A percentile compares a stretch with the other conserved stretches of the same genome.
Evolutionary conservation across 2,797 vertebrate genomes (phyloP).

Genomic region (Margarornis squamiger): DNA sequence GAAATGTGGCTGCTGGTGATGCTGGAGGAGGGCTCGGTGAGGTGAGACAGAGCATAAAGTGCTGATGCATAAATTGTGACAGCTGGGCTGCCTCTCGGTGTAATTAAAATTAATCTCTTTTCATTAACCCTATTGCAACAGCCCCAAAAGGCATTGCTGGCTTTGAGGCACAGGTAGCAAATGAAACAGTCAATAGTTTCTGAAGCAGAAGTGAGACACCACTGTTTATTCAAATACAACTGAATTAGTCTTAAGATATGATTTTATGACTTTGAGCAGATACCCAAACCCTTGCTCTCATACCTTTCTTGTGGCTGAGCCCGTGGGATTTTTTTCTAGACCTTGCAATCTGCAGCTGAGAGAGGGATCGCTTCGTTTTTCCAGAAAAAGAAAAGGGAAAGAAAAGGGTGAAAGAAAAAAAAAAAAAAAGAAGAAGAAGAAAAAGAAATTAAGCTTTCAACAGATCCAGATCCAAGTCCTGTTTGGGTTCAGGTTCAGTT

Average conservation of each 20-base stretch:
- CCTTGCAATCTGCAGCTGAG: neutral
- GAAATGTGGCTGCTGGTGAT: neutral
- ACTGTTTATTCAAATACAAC: neutral
- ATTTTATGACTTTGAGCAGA: neutral
- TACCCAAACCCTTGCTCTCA: neutral
- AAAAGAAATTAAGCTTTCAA: neutral
- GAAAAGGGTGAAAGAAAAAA: neutral
- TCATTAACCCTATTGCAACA: neutral
- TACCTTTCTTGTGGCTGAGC: neutral
- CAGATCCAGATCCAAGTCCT: neutral
- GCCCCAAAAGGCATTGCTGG: neutral
- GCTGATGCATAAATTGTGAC: neutral
- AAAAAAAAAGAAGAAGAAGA: neutral
- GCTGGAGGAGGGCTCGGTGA: neutral
- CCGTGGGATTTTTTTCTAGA: neutral
- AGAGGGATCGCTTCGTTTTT: neutral
- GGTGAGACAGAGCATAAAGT: neutral
- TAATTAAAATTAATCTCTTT: neutral
- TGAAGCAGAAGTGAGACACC: neutral
- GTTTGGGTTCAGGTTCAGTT: constrained; percentile 45
- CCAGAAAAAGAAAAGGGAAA: neutral
- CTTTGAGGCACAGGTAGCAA: neutral
- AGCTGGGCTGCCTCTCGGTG: neutral
- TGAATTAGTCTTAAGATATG: neutral
- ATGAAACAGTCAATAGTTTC: neutral